Base-by-base conservation (phyloP, 2,888 invertebrate species). In the Melieria omissa region DNA sequence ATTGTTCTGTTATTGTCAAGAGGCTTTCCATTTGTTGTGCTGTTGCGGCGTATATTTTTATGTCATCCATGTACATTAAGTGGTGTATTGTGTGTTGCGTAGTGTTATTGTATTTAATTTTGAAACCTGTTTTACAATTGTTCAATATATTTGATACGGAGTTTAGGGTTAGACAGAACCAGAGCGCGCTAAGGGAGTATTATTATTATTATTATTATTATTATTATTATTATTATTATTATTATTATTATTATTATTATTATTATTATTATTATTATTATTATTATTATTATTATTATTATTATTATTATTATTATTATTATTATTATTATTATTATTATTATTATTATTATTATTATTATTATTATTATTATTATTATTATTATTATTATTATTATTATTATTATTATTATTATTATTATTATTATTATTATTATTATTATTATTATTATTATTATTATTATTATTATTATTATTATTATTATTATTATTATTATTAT, bases 171-270 rank as follows among this genome's bases (percentile, higher is more conserved):
- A n/a, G n/a, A n/a, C n/a, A n/a, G n/a, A n/a, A n/a, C n/a, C n/a
- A n/a, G n/a, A n/a, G n/a, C n/a, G n/a, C 49, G 10, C 49, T 49
- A 49, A 49, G 10, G 49, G 49, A 49, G 49, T 49, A 49, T 49
- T 10, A 49, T 49, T 49, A 49, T 49, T 49, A 49, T 49, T 49
- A 49, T 49, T 49, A 49, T 49, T 49, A 49, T 49, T 49, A 49
- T 49, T 49, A 49, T 49, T 49, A 49, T 49, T 49, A 49, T 49
- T 10, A 49, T 49, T 49, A 49, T 49, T 49, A 49, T 49, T 49
- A 49, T 49, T 49, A 49, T 49, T 49, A 49, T 49, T 49, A 49
- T 49, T 49, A 49, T 49, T 49, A 49, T 49, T 49, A 49, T 49
- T 49, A 49, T 49, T 49, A 49, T 49, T 49, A 49, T 49, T 49